Evolutionary conservation across 2,888 invertebrate species (phyloP).

Genomic region (Hirtodrosophila alboralis): DNA sequence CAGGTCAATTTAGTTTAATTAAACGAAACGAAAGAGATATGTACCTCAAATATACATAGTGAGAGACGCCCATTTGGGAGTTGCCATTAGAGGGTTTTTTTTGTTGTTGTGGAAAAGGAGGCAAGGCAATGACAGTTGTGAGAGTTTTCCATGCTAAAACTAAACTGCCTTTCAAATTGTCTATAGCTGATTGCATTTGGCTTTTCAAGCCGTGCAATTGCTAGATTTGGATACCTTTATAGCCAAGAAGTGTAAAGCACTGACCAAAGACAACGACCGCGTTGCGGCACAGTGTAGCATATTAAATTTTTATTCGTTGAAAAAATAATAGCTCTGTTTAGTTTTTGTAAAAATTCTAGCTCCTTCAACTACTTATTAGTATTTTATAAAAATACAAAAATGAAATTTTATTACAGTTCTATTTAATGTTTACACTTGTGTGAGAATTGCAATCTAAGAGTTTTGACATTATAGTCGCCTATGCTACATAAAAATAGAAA

Average conservation of each 20-base stretch:
- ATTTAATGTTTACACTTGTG: no score
- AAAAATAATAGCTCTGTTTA: no score
- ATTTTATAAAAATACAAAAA: no score
- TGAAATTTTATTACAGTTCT: no score
- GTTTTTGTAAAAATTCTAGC: no score
- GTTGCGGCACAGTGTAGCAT: no score
- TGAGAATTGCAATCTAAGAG: no score
- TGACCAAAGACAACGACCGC: slow-evolving; percentile 38
- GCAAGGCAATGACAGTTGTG: slow-evolving; percentile 29
- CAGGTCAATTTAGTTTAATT: slow-evolving; percentile 72
- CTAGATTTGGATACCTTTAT: slow-evolving; percentile 32
- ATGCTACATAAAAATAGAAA: no score
- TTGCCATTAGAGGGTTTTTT: no score
- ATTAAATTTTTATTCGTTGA: no score
- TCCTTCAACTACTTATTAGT: no score
- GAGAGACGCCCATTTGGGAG: slow-evolving; percentile 9
- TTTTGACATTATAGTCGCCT: no score
- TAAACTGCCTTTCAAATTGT: slow-evolving; percentile 52
- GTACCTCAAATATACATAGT: slow-evolving; percentile 25
- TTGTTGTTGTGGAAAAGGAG: slow-evolving; percentile 21
- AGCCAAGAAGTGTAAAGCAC: slow-evolving; percentile 38
- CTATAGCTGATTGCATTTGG: slow-evolving; percentile 53
- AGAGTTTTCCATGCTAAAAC: slow-evolving; percentile 8
- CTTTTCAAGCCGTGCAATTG: slow-evolving; percentile 39
- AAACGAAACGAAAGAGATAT: slow-evolving; percentile 22